Conservation (phyloP, 2,113 vertebrate genomes). For the Elaphurus davidianus region DNA sequence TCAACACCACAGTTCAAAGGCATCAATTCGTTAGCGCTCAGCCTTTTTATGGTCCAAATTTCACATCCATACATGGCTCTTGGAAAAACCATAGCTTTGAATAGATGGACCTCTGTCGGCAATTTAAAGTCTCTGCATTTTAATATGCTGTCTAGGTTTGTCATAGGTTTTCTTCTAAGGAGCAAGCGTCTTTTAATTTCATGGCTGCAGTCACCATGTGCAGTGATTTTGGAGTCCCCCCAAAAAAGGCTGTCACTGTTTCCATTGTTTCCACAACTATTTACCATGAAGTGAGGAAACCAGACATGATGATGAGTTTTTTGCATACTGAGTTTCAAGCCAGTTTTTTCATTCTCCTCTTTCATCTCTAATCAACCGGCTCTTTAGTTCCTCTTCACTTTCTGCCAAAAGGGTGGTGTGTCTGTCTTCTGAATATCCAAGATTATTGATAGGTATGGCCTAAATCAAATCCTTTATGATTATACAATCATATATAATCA, state of each 20-base stretch:
- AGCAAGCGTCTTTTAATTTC: background rate
- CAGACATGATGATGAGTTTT: background rate
- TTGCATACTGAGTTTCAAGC: background rate
- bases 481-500: background rate
- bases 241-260: background rate
- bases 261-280: background rate
- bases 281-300: background rate
- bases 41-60: too few relatives aligned
- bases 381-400: background rate
- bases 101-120: background rate
- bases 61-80: too few relatives aligned
- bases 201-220: background rate
- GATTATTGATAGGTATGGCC: background rate
- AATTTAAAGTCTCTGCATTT: background rate
- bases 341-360: background rate
- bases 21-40: too few relatives aligned
- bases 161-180: background rate
- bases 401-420: background rate
- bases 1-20: too few relatives aligned
- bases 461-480: too few relatives aligned
- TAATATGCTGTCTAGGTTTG: background rate
- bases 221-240: background rate
- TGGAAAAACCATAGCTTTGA: too few relatives aligned
- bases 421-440: background rate
- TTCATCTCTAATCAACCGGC: background rate